Evolutionary conservation across 2,888 invertebrate species (phyloP).

Genomic region (Synergus gifuensis): DNA sequence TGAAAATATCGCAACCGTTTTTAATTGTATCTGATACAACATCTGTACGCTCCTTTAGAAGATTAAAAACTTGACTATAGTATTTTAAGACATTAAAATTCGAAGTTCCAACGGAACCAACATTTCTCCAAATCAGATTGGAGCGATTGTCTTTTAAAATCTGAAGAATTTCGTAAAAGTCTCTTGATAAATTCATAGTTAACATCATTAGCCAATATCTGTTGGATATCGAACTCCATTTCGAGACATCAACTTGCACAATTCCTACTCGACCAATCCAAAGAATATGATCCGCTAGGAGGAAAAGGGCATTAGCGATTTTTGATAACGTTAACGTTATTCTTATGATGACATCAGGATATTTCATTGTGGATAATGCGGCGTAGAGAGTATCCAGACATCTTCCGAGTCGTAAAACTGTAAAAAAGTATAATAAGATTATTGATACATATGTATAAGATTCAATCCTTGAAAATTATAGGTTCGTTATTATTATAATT

Average conservation of each 20-base stretch:
- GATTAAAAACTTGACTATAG: conserved; percentile 53
- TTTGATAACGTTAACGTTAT: conserved; percentile 88
- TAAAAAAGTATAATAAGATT: conserved; percentile 58
- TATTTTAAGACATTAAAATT: conserved; percentile 50
- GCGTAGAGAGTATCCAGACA: conserved; percentile 90
- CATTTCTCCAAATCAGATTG: conserved; percentile 28
- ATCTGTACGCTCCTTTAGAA: conserved; percentile 80
- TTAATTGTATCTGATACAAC: conserved; percentile 90
- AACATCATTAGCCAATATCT: conserved; percentile 93
- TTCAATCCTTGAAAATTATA: no score
- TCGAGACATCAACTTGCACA: conserved; percentile 84
- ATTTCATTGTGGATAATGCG: conserved; percentile 85
- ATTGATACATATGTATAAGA: no score
- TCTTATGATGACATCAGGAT: conserved; percentile 85
- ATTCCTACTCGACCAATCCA: conserved; percentile 90
- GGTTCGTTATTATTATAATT: background rate
- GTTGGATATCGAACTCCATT: conserved; percentile 87
- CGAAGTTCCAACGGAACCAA: conserved; percentile 42
- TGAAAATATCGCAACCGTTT: conserved; percentile 92
- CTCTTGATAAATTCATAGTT: conserved; percentile 88
- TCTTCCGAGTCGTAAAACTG: conserved; percentile 92
- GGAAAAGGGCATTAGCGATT: conserved; percentile 87
- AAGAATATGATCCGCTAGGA: conserved; percentile 91
- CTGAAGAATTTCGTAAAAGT: conserved; percentile 89
- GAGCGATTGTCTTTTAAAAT: conserved; percentile 79